Evolutionary conservation across 2,888 invertebrate species (phyloP).

Genomic region (Mongoloraphidia duomilia): DNA sequence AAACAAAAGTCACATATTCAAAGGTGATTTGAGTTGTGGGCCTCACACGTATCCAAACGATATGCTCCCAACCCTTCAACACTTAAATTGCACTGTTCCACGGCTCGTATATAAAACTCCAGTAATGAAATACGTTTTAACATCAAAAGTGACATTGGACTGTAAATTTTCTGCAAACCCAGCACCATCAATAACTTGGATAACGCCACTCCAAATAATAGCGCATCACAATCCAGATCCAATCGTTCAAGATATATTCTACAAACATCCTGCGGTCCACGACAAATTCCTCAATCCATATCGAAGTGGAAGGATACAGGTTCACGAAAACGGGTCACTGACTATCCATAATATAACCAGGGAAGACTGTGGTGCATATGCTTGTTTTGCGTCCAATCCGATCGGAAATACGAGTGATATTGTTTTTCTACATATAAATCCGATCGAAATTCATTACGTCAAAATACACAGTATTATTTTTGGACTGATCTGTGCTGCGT

Average conservation of each 20-base stretch:
- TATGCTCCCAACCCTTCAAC: conserved; percentile 52
- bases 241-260: conserved; percentile 45
- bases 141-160: conserved; percentile 53
- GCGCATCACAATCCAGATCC: conserved; percentile 69
- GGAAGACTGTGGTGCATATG: conserved; percentile 72
- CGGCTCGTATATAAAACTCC: conserved; percentile 43
- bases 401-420: conserved; percentile 63
- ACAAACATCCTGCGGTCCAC: conserved; percentile 49
- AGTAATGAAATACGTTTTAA: conserved; percentile 45
- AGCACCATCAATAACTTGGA: conserved; percentile 70
- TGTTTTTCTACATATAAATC: conserved; percentile 70
- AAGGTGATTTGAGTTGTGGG: conserved; percentile 49
- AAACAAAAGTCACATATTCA: conserved; percentile 32
- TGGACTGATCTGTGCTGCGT: conserved; percentile 65
- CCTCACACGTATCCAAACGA: conserved; percentile 50
- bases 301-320: conserved; percentile 36
- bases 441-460: conserved; percentile 67
- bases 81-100: conserved; percentile 57
- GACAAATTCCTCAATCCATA: conserved; percentile 34
- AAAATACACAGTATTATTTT: conserved; percentile 72
- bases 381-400: conserved; percentile 75
- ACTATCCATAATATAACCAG: conserved; percentile 55
- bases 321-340: conserved; percentile 66
- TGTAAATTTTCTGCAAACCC: conserved; percentile 68
- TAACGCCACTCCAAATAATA: conserved; percentile 57